phyloP scores from a whole-genome alignment of 2,113 vertebrate species.

The Cinclus mexicanus region DNA sequence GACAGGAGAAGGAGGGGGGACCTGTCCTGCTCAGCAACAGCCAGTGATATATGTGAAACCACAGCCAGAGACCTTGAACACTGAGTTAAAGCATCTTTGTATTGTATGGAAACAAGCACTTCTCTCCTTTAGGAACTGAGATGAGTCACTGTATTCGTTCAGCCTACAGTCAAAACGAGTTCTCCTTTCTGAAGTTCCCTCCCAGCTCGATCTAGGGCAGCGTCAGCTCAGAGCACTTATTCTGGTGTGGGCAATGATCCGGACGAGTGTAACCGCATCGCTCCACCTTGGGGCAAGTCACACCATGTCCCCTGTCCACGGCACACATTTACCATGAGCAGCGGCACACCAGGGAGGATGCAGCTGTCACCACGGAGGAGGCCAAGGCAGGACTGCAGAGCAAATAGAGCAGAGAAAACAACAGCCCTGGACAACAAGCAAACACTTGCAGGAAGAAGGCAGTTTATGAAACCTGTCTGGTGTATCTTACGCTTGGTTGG shows the following conservation, averaged over 20 bases:
- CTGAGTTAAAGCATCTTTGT: not conserved
- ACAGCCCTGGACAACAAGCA: not conserved
- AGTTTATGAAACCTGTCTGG: not conserved
- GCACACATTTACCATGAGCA: not conserved
- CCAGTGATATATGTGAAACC: not conserved
- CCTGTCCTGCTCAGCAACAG: not conserved
- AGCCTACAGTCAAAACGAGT: not conserved
- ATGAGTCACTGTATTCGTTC: slow-evolving; percentile 5
- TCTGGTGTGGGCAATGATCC: not conserved
- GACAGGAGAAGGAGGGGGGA: not conserved
- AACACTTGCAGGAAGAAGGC: not conserved
- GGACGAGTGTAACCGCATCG: fast-evolving
- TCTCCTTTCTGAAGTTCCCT: not conserved
- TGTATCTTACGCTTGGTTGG: not conserved
- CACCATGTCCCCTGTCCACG: not conserved
- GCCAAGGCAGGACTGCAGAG: not conserved
- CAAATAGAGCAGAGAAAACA: not conserved
- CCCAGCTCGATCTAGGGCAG: not conserved
- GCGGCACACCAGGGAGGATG: fast-evolving
- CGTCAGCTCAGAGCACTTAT: not conserved
- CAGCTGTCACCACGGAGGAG: fast-evolving
- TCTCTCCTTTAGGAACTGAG: not conserved
- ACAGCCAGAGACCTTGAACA: not conserved
- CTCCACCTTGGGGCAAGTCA: not conserved
- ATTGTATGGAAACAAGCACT: not conserved